These are phyloP conservation scores for Pogonognathellus flavescens DNA, from an alignment of 1,140 invertebrate genomes.

Conservation along the genomic window DNA sequence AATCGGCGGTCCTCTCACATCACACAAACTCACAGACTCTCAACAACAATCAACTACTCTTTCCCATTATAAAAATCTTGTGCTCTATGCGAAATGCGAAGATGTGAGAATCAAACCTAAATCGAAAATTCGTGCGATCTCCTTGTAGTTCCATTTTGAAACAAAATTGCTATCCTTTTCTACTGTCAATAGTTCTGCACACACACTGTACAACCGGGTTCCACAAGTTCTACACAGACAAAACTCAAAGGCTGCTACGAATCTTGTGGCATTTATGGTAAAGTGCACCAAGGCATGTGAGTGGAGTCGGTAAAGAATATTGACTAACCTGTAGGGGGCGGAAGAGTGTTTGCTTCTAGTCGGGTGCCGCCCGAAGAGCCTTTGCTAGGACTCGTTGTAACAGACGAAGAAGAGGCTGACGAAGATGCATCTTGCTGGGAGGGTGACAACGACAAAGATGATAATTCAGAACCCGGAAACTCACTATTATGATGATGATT, in stretches of 20 bases:
- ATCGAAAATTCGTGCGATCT: too few relatives aligned
- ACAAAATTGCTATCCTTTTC: too few relatives aligned
- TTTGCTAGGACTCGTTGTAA: not conserved
- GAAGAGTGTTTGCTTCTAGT: slow-evolving; percentile 29
- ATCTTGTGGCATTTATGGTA: too few relatives aligned
- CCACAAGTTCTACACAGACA: too few relatives aligned
- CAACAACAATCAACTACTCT: not conserved
- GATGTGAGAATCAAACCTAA: too few relatives aligned
- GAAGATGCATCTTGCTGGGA: slow-evolving; percentile 41
- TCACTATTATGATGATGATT: slow-evolving; percentile 39
- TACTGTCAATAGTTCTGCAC: too few relatives aligned
- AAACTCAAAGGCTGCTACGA: too few relatives aligned
- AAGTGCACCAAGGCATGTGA: too few relatives aligned
- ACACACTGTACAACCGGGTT: too few relatives aligned
- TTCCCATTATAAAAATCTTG: too few relatives aligned
- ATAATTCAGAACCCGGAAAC: slow-evolving; percentile 57
- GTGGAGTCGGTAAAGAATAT: not conserved
- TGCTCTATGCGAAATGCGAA: too few relatives aligned
- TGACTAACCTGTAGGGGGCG: slow-evolving; percentile 53
- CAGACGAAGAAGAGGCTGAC: not conserved
- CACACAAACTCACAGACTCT: not conserved
- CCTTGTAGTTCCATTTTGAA: too few relatives aligned
- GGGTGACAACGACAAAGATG: slow-evolving; percentile 30
- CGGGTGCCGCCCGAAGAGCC: slow-evolving; percentile 28
- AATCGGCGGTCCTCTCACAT: not conserved